Base-by-base conservation (phyloP, 1,140 invertebrate genomes). In the Diorhabda carinulata region DNA sequence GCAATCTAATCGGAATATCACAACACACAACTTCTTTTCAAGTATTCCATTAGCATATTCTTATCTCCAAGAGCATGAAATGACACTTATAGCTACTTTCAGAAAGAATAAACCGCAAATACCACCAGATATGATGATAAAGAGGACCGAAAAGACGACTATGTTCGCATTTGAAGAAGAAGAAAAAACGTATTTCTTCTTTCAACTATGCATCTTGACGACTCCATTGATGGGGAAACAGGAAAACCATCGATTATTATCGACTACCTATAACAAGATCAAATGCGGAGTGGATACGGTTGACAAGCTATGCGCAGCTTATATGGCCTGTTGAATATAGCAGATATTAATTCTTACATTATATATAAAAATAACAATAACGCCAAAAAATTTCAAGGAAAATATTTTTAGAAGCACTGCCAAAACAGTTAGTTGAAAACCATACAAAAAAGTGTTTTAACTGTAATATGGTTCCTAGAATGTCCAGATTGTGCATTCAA, bases 21-120 rank as follows among this genome's bases (percentile, higher is more conserved):
- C 68, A 4, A 68, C 62, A 59, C 68, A 72, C 47, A 71, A 71
- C 58, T 73, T 59, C n/a, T 73, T 73, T 67, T 66, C 60, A 5
- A 61, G 25, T 47, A 47, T 61, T 6, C 43, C 42, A 6, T 47
- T 72, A n/a, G 68, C 68, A 43, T 7, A 70, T 42, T 1, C 25
- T 25, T 1, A 25, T 25, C 25, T 25, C 25, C 25, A 52, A n/a
- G 64, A 69, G 25, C 41, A 67, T 67, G 57, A 67, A 66, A 43
- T 70, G 41, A 61, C 69, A 4, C 44, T 66, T 42, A 52, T 72
- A 42, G 67, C 57, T 4, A 69, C 66, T 47, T 57, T 70, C 3
- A 68, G 59, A 63, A 69, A 66, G 66, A 69, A 70, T 68, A 69
- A 70, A 65, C 8, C 41, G 41, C 61, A 44, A 62, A 68, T 58